A percentile compares a stretch with the other conserved stretches of the same genome.
These are phyloP conservation scores for Probosciger aterrimus DNA, from an alignment of 2,113 vertebrate species.

Conservation along the genomic window DNA sequence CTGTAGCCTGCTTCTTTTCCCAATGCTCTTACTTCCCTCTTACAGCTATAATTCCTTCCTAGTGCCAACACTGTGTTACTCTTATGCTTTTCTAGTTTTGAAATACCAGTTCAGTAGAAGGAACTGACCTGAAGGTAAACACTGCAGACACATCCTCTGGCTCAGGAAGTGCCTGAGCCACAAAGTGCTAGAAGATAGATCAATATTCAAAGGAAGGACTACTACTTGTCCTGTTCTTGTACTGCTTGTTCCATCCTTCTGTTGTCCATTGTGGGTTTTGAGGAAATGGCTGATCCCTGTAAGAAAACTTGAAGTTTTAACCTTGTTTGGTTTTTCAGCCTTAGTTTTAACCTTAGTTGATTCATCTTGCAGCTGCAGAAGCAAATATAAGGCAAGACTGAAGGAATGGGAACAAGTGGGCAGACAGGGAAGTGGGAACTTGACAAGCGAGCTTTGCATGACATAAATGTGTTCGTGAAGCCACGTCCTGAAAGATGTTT, in stretches of 20 bases:
- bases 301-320: neutral
- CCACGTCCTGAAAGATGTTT: neutral
- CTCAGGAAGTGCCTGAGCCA: neutral
- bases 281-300: neutral
- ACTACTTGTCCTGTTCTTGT: neutral
- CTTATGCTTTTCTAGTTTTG: neutral
- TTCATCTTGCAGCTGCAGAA: neutral
- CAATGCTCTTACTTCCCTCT: neutral
- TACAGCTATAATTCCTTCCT: neutral
- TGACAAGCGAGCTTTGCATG: neutral
- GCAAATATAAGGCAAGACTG: neutral
- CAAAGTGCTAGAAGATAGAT: neutral
- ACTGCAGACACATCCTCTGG: neutral
- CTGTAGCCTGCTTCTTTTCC: neutral
- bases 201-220: neutral
- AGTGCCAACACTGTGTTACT: neutral
- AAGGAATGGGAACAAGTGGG: neutral
- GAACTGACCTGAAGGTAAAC: neutral
- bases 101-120: neutral
- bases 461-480: neutral
- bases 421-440: neutral
- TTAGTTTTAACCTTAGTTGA: neutral
- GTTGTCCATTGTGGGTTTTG: neutral
- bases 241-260: neutral
- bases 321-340: neutral